Conservation (phyloP, 2,113 vertebrate genomes). For the Lonchura striata region DNA sequence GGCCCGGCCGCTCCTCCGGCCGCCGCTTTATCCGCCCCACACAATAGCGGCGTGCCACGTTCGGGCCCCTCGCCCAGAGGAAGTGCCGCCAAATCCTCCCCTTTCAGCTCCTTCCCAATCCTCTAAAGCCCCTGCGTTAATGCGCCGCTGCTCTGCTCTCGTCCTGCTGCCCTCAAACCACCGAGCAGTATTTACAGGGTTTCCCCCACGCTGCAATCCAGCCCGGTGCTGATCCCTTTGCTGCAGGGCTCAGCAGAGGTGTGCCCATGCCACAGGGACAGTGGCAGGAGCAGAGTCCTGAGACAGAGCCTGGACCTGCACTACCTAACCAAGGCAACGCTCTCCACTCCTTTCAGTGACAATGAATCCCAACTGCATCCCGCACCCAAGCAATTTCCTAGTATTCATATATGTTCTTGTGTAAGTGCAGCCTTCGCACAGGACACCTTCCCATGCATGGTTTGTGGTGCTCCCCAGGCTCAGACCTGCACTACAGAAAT, state of each 20-base stretch:
- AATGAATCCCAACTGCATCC: neutral
- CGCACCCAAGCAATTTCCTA: neutral
- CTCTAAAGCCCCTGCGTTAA: neutral
- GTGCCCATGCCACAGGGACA: neutral
- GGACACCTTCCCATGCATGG: neutral
- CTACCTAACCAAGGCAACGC: neutral
- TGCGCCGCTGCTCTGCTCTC: neutral
- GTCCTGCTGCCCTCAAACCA: neutral
- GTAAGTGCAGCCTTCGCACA: neutral
- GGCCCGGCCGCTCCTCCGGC: too few relatives aligned
- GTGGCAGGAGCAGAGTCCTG: neutral
- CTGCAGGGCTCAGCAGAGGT: neutral
- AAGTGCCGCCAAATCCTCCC: neutral
- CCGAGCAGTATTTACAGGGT: neutral
- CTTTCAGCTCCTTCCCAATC: neutral
- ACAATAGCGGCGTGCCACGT: neutral
- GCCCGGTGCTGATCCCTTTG: accelerated
- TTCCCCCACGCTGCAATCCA: neutral
- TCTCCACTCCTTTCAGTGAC: neutral
- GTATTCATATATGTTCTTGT: neutral
- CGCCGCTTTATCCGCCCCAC: neutral
- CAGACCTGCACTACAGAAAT: neutral
- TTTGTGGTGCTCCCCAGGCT: neutral
- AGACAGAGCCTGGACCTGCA: neutral
- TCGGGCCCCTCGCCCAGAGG: neutral